phyloP scores from a whole-genome alignment of 2,888 invertebrate genomes.

The Micropterix aruncella region DNA sequence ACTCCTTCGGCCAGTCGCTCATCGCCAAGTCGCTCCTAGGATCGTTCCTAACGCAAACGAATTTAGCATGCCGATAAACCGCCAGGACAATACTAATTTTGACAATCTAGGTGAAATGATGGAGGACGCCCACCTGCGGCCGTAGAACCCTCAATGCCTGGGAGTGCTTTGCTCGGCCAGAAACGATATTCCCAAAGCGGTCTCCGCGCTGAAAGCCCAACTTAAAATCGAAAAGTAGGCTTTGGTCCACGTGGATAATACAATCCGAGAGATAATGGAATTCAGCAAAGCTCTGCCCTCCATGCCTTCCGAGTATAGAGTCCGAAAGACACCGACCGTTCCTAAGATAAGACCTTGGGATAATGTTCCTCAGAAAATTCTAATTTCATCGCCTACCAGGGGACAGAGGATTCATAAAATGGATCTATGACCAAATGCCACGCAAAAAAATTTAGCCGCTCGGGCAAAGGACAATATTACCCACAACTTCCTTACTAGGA shows the following conservation, averaged over 20 bases:
- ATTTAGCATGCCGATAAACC: neutral
- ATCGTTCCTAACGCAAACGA: neutral
- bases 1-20: neutral
- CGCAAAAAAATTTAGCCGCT: neutral
- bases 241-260: neutral
- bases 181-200: neutral
- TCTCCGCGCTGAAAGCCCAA: neutral
- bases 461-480: neutral
- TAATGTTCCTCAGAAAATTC: too few species aligned
- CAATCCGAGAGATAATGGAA: neutral
- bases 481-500: neutral
- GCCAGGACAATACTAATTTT: neutral
- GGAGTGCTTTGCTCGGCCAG: neutral
- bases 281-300: neutral
- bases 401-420: neutral
- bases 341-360: neutral
- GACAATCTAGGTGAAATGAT: neutral
- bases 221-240: neutral
- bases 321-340: neutral
- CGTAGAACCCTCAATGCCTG: neutral
- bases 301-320: neutral
- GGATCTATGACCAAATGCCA: neutral
- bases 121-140: neutral
- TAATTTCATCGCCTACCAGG: neutral
- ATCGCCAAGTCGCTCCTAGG: neutral